Percentiles rank a stretch among this genome's conserved stretches.
Conservation (phyloP, 2,888 invertebrate genomes). For the Rotaria macrura region DNA sequence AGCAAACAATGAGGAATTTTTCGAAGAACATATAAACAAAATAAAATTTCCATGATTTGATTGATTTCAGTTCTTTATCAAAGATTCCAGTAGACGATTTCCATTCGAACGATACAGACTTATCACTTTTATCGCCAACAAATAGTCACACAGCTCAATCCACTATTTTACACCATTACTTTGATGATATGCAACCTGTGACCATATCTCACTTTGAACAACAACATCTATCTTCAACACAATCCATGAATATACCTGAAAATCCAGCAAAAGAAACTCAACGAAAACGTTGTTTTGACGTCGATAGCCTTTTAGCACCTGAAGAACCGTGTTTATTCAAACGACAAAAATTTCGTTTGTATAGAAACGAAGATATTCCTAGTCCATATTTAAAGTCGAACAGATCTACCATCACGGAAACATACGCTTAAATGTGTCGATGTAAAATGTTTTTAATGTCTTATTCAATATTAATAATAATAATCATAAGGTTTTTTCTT, state of each 20-base stretch:
- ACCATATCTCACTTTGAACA: neutral
- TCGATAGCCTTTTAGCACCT: slow-evolving; percentile 28
- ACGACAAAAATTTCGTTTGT: neutral
- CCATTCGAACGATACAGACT: neutral
- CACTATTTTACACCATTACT: neutral
- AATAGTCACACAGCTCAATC: neutral
- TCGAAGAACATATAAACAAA: no score
- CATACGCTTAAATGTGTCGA: neutral
- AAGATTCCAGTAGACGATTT: neutral
- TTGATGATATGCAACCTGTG: neutral
- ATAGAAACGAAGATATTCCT: neutral
- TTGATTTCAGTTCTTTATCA: neutral
- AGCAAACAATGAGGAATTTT: no score
- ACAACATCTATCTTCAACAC: neutral
- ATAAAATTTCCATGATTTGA: no score
- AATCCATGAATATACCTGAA: neutral
- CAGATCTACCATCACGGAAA: neutral
- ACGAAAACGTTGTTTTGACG: slow-evolving; percentile 25
- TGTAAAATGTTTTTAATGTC: neutral
- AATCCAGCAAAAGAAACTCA: neutral
- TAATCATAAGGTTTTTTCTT: neutral
- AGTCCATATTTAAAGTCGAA: neutral
- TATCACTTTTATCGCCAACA: neutral
- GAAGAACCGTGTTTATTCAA: neutral
- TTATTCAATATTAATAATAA: neutral